A percentile compares a stretch with the other conserved stretches of the same genome.
Conservation (phyloP, 2,888 invertebrate genomes). For the Dryomyza anilis region DNA sequence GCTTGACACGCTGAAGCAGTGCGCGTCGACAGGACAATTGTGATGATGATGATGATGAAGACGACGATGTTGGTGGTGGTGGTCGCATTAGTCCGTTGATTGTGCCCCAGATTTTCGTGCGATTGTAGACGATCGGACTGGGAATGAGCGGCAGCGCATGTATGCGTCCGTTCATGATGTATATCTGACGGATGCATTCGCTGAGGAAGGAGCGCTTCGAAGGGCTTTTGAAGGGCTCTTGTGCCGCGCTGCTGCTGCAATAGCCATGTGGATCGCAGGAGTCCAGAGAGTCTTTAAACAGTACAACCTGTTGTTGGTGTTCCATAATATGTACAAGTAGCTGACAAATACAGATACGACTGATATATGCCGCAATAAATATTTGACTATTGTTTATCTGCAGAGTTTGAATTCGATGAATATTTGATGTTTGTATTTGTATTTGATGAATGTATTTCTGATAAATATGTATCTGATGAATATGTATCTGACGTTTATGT, state of each 20-base stretch:
- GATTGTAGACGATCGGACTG: constrained; percentile 27
- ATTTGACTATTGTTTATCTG: too few relatives aligned
- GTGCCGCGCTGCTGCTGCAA: constrained; percentile 34
- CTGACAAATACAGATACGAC: too few relatives aligned
- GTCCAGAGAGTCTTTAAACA: constrained; percentile 4
- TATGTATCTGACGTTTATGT: too few relatives aligned
- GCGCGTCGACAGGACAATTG: constrained; percentile 9
- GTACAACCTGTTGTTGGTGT: constrained; percentile 14
- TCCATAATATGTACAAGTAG: constrained; percentile 24
- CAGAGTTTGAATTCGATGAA: background rate
- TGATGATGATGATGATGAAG: too few relatives aligned
- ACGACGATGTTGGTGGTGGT: too few relatives aligned
- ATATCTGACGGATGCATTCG: constrained; percentile 46
- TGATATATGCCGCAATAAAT: too few relatives aligned
- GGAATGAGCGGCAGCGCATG: constrained; percentile 38
- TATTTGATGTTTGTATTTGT: background rate
- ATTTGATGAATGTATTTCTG: too few relatives aligned
- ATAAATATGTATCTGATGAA: too few relatives aligned
- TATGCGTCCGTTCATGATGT: constrained; percentile 37
- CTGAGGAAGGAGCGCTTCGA: constrained; percentile 45
- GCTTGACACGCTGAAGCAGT: constrained; percentile 40
- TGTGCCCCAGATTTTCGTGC: constrained; percentile 38
- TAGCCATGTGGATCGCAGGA: constrained; percentile 34
- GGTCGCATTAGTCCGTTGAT: constrained; percentile 41
- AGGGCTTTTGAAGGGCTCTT: constrained; percentile 35